Evolutionary conservation across 2,113 vertebrate genomes (phyloP).

Genomic region (Gavia stellata): DNA sequence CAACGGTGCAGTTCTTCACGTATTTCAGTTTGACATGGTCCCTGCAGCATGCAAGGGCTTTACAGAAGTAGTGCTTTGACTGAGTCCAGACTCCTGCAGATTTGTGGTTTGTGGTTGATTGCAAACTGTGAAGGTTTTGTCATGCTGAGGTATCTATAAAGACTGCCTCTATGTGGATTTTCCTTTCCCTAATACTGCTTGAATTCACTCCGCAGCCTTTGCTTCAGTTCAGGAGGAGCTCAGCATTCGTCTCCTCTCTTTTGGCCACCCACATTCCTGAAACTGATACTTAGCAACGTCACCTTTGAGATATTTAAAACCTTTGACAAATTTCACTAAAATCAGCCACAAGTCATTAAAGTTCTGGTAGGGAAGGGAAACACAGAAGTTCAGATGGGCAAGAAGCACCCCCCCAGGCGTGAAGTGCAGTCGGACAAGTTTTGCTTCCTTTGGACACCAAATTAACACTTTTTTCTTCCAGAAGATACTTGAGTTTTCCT

Average conservation of each 20-base stretch:
- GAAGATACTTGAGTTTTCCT: neutral
- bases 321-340: neutral
- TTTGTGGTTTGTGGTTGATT: neutral
- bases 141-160: neutral
- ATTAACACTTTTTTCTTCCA: neutral
- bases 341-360: neutral
- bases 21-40: neutral
- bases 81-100: neutral
- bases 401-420: accelerated
- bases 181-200: neutral
- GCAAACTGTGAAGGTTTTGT: neutral
- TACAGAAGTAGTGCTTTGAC: neutral
- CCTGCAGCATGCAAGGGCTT: neutral
- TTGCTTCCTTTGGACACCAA: neutral
- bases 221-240: neutral
- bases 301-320: neutral
- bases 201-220: neutral
- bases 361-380: neutral
- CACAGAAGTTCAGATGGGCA: neutral
- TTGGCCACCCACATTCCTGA: neutral
- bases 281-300: neutral
- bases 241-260: neutral
- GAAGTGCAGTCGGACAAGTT: neutral
- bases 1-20: neutral
- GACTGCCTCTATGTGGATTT: neutral